A percentile compares a stretch with the other conserved stretches of the same genome.
Evolutionary conservation across 1,140 invertebrate species (phyloP).

Genomic region (Drosophila pseudoobscura): DNA sequence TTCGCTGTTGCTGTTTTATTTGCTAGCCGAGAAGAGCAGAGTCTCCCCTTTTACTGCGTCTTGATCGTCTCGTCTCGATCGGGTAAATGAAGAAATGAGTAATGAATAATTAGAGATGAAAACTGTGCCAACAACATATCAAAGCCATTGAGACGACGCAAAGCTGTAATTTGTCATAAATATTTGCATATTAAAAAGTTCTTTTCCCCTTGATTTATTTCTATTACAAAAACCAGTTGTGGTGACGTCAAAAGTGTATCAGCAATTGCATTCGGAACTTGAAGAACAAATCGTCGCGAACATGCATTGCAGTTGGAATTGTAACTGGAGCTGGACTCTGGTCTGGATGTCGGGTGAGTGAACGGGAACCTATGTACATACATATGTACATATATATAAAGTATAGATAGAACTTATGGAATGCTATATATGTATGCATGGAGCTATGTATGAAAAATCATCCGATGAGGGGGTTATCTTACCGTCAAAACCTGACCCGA

Average conservation of each 20-base stretch:
- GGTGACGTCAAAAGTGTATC: conserved; percentile 16
- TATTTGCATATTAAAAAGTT: conserved; percentile 36
- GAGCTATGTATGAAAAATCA: conserved; percentile 1
- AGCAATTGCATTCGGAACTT: conserved; percentile 11
- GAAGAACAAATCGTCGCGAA: background rate
- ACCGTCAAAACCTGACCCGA: conserved; percentile 8
- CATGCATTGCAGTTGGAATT: conserved; percentile 53
- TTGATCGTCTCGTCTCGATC: conserved; percentile 14
- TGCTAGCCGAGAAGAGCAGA: conserved; percentile 4
- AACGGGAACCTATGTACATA: background rate
- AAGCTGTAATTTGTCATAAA: conserved; percentile 32
- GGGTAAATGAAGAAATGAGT: conserved; percentile 11
- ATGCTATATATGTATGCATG: no score
- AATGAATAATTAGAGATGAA: background rate
- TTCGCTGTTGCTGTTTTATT: conserved; percentile 19
- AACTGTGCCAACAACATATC: background rate
- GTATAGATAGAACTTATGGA: no score
- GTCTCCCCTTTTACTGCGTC: conserved; percentile 23
- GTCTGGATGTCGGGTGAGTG: conserved; percentile 61
- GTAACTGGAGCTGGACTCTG: conserved; percentile 40
- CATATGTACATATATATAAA: background rate
- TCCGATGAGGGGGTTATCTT: conserved; percentile 18
- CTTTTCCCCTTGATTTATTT: conserved; percentile 11
- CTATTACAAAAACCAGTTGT: conserved; percentile 32
- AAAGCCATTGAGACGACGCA: background rate